Evolutionary conservation across 2,888 invertebrate species (phyloP), one percentile per base, ranked within the genome.

Genomic region (Mesorhabditis sp.): DNA sequence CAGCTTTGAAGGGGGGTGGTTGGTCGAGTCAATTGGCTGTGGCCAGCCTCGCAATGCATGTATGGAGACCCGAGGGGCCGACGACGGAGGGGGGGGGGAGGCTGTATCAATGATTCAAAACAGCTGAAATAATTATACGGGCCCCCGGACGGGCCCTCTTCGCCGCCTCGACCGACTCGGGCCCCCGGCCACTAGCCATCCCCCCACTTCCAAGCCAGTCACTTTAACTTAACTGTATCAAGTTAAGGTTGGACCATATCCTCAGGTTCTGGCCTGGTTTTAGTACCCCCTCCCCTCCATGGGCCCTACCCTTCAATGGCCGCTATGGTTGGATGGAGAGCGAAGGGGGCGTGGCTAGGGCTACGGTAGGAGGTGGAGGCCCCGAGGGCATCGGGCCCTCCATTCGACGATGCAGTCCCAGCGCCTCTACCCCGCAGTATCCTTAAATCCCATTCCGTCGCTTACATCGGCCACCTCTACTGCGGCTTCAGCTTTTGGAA

Each of bases 361-460:
- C 58, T 50, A 50, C 58, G n/a, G 58, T 50, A 50, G 58, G 7
- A n/a, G 58, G 58, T 50, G 58, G 58, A n/a, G 7, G 10, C n/a
- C 58, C 10, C 7, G 58, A 50, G n/a, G 58, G 58, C 7, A n/a
- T 50, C 28, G 28, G 28, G 28, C 28, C 28, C 28, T 28, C 28
- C 28, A 28, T 28, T 28, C 28, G 28, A 28, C 62, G 44, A 5
- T 67, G 43, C n/a, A 10, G 45, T 45, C 70, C 44, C 66, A 62
- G 41, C 65, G 41, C 15, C 62, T 45, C 63, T 58, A 28, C 50
- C 65, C 50, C 58, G 5, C 50, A 42, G 45, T 43, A n/a, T 50
- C 68, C n/a, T 4, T 43, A 5, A 15, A 6, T 68, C 44, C 65
- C 65, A 62, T 62, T 67, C 61, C 63, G 10, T 68, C 62, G 66